Evolutionary conservation across 2,888 invertebrate species (phyloP), one percentile per base, ranked within the genome.

Genomic region (Lumbricus terrestris): DNA sequence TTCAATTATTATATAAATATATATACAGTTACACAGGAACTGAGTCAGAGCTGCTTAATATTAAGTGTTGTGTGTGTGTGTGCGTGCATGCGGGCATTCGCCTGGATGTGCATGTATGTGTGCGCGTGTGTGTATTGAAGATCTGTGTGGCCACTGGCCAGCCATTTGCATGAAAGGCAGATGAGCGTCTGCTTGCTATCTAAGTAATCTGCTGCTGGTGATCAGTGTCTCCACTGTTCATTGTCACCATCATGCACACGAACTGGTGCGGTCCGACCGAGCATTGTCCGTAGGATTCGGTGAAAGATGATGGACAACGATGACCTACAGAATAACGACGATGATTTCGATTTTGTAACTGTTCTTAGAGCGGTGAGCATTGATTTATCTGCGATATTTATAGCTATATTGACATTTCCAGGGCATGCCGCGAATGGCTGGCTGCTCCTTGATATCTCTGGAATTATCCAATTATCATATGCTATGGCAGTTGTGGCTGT

Each of bases 271-370:
- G 11, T 29, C 11, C 8, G 69, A 69, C n/a, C 69, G 8, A 69
- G 69, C 69, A 69, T 8, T 13, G 8, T 69, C 69, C n/a, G 69
- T 69, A 69, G n/a, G 69, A 69, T 69, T 69, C n/a, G 8, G 29
- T 69, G 69, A 85, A 85, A 85, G 85, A 85, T 85, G 85, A 85
- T 85, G 37, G 35, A 34, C 34, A 35, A 35, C 85, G 15, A 85
- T 85, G 85, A 85, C 37, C 37, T 85, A 35, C 85, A 34, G 37
- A 37, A 85, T 33, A 85, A 34, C 34, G 85, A 85, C 34, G 85
- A 85, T 35, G 85, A 85, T 37, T 85, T 0, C 85, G 85, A 85
- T 85, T 34, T 85, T 85, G 85, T 85, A 37, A 85, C 85, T 35
- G 85, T 85, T 34, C 85, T 85, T 6, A 34, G 85, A 37, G 34